A percentile compares a stretch with the other conserved stretches of the same genome.
Evolutionary conservation across 2,797 vertebrate species (phyloP).

Genomic region (Rallus crepitans): DNA sequence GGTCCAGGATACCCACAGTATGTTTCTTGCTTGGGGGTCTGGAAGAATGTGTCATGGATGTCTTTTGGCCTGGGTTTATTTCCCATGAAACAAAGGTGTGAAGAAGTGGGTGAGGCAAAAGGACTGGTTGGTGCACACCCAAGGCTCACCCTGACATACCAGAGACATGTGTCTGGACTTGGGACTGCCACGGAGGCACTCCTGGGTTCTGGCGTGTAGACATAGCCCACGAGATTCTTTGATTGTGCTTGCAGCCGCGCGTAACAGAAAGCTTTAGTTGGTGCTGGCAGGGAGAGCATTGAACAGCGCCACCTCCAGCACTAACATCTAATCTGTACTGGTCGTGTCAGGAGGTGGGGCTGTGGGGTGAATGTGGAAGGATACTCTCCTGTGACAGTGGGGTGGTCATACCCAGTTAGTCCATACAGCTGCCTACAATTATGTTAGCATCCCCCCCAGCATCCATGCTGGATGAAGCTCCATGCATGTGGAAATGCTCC

Average conservation of each 20-base stretch:
- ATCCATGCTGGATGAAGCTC: not conserved
- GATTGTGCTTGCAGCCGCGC: not conserved
- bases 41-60: not conserved
- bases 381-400: not conserved
- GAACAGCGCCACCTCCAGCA: not conserved
- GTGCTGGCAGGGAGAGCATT: not conserved
- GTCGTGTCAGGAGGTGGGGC: rapidly evolving
- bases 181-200: not conserved
- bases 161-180: not conserved
- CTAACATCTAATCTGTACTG: not conserved
- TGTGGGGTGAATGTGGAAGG: not conserved
- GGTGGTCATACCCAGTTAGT: not conserved
- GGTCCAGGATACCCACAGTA: not conserved
- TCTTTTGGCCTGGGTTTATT: not conserved
- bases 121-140: not conserved
- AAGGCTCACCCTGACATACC: not conserved
- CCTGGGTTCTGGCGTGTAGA: not conserved
- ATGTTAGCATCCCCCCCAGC: not conserved
- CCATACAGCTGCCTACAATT: not conserved
- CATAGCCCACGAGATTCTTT: not conserved
- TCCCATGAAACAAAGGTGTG: not conserved
- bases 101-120: constrained; percentile 25
- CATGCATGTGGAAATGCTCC: not conserved
- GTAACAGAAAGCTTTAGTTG: not conserved
- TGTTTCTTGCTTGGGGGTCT: not conserved